Evolutionary conservation across 2,797 vertebrate genomes (phyloP).

Genomic region (Astyanax mexicanus): DNA sequence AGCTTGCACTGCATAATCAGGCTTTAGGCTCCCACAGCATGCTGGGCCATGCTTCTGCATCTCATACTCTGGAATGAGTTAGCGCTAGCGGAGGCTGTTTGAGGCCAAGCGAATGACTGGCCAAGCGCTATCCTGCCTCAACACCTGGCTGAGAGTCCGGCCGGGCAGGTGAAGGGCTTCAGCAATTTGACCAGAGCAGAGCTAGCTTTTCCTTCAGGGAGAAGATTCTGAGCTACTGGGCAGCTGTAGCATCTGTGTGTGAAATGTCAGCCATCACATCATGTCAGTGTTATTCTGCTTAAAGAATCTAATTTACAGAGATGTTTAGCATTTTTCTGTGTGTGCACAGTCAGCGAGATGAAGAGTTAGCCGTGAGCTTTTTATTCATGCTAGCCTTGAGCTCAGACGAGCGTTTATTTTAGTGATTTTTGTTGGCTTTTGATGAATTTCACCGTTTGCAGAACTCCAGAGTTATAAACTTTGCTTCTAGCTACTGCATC

Average conservation of each 20-base stretch:
- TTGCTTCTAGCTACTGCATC: not conserved
- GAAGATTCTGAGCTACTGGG: no score
- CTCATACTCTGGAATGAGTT: constrained; percentile 12
- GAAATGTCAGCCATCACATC: not conserved
- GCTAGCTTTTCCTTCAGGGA: no score
- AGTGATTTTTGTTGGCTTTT: not conserved
- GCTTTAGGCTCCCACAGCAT: not conserved
- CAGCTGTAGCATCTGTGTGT: not conserved
- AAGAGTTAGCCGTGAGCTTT: not conserved
- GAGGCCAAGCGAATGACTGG: not conserved
- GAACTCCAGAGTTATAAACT: not conserved
- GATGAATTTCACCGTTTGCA: not conserved
- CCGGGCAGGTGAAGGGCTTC: not conserved
- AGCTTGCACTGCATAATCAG: constrained; percentile 25
- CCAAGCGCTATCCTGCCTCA: constrained; percentile 4
- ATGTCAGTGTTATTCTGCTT: not conserved
- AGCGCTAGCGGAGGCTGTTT: not conserved
- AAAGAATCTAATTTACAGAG: no score
- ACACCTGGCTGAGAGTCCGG: constrained; percentile 1
- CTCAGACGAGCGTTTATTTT: not conserved
- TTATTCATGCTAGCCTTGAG: not conserved
- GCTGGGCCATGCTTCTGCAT: not conserved
- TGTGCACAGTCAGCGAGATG: not conserved
- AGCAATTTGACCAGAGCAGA: not conserved
- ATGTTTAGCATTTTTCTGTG: not conserved